A percentile compares a stretch with the other conserved stretches of the same genome.
phyloP scores from a whole-genome alignment of 2,888 invertebrate species.

The Drosophila vallismaia region DNA sequence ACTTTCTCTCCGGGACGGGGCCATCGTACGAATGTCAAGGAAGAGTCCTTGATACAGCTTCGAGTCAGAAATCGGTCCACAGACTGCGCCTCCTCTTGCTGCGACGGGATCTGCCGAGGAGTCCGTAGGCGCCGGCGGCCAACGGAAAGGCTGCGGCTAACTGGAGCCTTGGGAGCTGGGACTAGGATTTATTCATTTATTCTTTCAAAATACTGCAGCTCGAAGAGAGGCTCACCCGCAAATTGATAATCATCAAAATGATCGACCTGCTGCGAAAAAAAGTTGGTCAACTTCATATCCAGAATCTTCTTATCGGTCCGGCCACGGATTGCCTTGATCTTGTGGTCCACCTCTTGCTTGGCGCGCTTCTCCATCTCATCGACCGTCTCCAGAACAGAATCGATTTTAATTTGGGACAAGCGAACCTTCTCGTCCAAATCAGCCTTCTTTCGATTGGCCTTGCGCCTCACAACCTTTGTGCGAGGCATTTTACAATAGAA shows the following conservation, averaged over 20 bases:
- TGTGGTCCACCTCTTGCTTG: slow-evolving; percentile 46
- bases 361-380: slow-evolving; percentile 56
- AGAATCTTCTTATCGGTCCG: slow-evolving; percentile 63
- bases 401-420: slow-evolving; percentile 71
- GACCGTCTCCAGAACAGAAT: slow-evolving; percentile 59
- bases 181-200: not conserved
- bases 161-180: slow-evolving; percentile 61
- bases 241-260: slow-evolving; percentile 34
- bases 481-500: slow-evolving; percentile 74
- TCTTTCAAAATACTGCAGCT: not conserved
- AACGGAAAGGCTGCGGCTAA: slow-evolving; percentile 58
- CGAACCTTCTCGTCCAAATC: slow-evolving; percentile 57
- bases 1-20: slow-evolving; percentile 80
- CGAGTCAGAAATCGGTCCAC: slow-evolving; percentile 43
- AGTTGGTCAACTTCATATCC: slow-evolving; percentile 70
- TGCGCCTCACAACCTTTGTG: slow-evolving; percentile 72
- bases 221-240: not conserved
- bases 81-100: slow-evolving; percentile 71
- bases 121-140: slow-evolving; percentile 11
- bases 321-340: slow-evolving; percentile 52
- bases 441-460: slow-evolving; percentile 68
- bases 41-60: slow-evolving; percentile 6
- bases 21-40: slow-evolving; percentile 78
- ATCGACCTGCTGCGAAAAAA: slow-evolving; percentile 52
- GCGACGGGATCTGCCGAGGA: slow-evolving; percentile 47